Conservation (phyloP, 2,113 vertebrate genomes). For the Sapayoa aenigma region DNA sequence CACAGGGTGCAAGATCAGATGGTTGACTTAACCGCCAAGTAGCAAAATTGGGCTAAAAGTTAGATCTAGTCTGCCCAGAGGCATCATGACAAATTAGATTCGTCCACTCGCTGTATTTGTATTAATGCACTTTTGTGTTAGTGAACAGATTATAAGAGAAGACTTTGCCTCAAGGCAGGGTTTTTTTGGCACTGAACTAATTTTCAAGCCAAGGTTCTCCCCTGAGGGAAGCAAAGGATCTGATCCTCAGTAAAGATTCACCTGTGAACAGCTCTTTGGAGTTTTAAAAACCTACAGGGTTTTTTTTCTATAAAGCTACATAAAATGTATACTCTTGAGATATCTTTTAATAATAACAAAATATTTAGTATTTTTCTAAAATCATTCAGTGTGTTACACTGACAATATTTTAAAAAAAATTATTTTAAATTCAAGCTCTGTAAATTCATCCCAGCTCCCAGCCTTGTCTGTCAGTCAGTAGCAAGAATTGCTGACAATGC, state of each 20-base stretch:
- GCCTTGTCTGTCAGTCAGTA: not conserved
- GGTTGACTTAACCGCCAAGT: not conserved
- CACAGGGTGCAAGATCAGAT: slow-evolving; percentile 30
- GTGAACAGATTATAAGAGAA: slow-evolving; percentile 32
- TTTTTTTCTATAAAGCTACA: not conserved
- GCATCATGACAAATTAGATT: slow-evolving; percentile 63
- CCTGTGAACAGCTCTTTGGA: not conserved
- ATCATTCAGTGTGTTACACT: not conserved
- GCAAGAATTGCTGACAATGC: not conserved
- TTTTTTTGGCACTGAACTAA: slow-evolving; percentile 32
- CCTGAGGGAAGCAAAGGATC: not conserved
- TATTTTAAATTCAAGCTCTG: not conserved
- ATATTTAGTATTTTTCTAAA: not conserved
- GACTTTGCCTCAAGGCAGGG: slow-evolving; percentile 19
- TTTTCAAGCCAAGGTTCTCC: slow-evolving; percentile 19
- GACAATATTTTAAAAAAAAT: not conserved
- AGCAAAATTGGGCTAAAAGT: slow-evolving; percentile 58
- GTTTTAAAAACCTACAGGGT: not conserved
- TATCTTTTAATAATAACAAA: not conserved
- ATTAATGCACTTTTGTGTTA: slow-evolving; percentile 36
- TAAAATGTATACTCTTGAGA: not conserved
- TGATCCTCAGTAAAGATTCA: not conserved
- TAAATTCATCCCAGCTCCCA: not conserved
- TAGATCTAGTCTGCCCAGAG: slow-evolving; percentile 33
- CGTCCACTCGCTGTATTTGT: not conserved